These are phyloP conservation scores for Apamea monoglypha DNA, from an alignment of 2,888 invertebrate species.

Conservation along the genomic window DNA sequence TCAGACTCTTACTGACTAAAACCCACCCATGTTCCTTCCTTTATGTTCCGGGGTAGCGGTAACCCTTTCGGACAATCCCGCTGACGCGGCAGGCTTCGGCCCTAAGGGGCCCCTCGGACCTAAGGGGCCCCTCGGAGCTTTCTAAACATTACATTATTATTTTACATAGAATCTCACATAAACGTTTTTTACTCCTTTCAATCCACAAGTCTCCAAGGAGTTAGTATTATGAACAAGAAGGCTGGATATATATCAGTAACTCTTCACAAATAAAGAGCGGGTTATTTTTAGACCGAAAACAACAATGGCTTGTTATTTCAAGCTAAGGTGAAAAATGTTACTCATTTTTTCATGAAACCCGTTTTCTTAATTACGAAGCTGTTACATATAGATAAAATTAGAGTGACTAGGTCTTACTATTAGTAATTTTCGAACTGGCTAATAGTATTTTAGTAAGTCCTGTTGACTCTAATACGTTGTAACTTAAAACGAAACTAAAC, in stretches of 20 bases:
- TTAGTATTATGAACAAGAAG: too few relatives aligned
- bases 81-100: too few relatives aligned
- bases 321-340: constrained; percentile 30
- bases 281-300: constrained; percentile 47
- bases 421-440: neutral
- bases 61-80: too few relatives aligned
- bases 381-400: constrained; percentile 43
- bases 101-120: too few relatives aligned
- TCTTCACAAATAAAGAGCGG: constrained; percentile 43
- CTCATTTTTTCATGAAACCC: neutral
- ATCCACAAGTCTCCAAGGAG: too few relatives aligned
- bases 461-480: constrained; percentile 29
- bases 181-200: too few relatives aligned
- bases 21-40: too few relatives aligned
- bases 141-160: too few relatives aligned
- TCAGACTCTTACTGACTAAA: too few relatives aligned
- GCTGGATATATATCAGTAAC: constrained; percentile 25
- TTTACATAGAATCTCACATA: too few relatives aligned
- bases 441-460: constrained; percentile 21
- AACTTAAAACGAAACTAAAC: constrained; percentile 56
- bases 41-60: too few relatives aligned
- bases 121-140: too few relatives aligned
- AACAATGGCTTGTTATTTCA: constrained; percentile 43
- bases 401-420: constrained; percentile 21
- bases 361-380: constrained; percentile 26